Conservation (phyloP, 2,797 vertebrate genomes). For the Enteromius afrohamiltoni region DNA sequence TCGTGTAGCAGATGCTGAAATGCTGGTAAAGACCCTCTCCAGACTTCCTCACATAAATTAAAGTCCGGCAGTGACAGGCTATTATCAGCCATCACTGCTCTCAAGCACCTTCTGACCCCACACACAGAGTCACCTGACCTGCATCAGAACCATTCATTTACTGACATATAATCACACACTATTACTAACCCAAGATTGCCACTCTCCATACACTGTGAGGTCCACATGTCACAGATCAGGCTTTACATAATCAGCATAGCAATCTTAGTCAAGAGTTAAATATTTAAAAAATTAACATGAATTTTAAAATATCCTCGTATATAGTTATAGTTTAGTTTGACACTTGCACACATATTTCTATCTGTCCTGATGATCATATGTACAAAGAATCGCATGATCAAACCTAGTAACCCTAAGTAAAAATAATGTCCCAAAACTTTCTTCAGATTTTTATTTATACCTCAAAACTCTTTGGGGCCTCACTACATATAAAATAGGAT, state of each 20-base stretch:
- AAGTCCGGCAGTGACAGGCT: constrained; percentile 66
- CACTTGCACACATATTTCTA: too few relatives aligned
- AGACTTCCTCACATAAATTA: constrained; percentile 71
- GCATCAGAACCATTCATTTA: constrained; percentile 25
- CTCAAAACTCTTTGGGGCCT: background rate
- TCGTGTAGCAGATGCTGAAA: constrained; percentile 66
- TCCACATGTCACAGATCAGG: background rate
- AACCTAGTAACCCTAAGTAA: background rate
- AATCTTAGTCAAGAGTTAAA: background rate
- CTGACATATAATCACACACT: constrained; percentile 26
- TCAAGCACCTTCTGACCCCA: constrained; percentile 30
- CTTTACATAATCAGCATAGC: background rate
- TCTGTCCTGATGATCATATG: background rate
- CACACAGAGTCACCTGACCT: constrained; percentile 27
- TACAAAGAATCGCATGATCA: background rate
- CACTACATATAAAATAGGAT: background rate
- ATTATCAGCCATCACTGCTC: constrained; percentile 64
- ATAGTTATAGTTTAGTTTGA: too few relatives aligned
- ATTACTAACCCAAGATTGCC: constrained; percentile 14
- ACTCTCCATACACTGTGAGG: constrained; percentile 7
- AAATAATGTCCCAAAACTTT: background rate
- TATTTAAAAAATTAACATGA: background rate
- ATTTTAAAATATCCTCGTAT: background rate
- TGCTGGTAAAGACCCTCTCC: constrained; percentile 62
- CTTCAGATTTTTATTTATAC: background rate